Evolutionary conservation across 2,113 vertebrate species (phyloP).

Genomic region (Arothron firmamentum): DNA sequence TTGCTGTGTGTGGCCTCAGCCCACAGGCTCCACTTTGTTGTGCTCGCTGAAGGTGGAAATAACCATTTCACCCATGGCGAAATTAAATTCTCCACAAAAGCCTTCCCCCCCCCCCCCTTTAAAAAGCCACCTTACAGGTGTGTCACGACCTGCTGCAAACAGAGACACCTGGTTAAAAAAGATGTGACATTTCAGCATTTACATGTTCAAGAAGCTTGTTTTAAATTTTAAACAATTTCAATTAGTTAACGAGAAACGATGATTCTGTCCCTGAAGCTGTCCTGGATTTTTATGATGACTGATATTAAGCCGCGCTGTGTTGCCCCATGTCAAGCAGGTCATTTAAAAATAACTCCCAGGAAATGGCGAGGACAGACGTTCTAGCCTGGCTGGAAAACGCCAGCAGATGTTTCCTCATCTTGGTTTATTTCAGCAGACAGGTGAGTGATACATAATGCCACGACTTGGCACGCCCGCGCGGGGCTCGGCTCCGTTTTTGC

Average conservation of each 20-base stretch:
- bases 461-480: constrained; percentile 76
- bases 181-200: background rate
- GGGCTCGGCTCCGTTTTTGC: constrained; percentile 77
- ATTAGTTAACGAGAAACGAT: too few relatives aligned
- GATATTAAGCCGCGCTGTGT: too few relatives aligned
- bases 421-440: constrained; percentile 81
- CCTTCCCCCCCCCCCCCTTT: background rate
- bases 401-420: constrained; percentile 81
- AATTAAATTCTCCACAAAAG: constrained; percentile 23
- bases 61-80: constrained; percentile 39
- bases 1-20: constrained; percentile 67
- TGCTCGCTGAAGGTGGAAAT: constrained; percentile 48
- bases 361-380: constrained; percentile 24
- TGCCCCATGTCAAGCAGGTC: too few relatives aligned
- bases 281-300: too few relatives aligned
- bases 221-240: too few relatives aligned
- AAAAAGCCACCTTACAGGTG: background rate
- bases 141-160: background rate
- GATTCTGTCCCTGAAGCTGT: too few relatives aligned
- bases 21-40: constrained; percentile 34
- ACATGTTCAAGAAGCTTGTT: background rate
- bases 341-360: constrained; percentile 2
- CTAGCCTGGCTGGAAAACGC: constrained; percentile 72
- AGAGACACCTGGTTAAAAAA: background rate
- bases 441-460: constrained; percentile 85